A percentile compares a stretch with the other conserved stretches of the same genome.
These are phyloP conservation scores for Agrypnia vestita DNA, from an alignment of 1,140 invertebrate genomes.

Conservation along the genomic window DNA sequence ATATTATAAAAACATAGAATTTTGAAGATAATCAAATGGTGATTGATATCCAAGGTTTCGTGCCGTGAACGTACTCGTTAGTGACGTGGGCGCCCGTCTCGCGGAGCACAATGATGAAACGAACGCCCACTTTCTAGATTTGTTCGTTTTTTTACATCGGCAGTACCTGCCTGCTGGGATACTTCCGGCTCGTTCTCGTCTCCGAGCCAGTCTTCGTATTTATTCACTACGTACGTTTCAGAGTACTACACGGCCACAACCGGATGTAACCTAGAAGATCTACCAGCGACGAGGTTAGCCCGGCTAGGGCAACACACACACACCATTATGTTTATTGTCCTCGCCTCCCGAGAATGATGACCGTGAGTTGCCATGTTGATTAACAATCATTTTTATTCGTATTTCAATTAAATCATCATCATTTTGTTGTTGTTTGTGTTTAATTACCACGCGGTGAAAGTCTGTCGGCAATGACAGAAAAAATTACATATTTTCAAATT, in stretches of 20 bases:
- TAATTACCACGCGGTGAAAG: not conserved
- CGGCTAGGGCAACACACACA: not conserved
- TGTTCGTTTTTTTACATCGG: not conserved
- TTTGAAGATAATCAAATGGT: no score
- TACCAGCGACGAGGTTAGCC: slow-evolving; percentile 4
- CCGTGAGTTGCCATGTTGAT: not conserved
- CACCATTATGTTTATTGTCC: not conserved
- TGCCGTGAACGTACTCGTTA: not conserved
- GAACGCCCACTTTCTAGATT: slow-evolving; percentile 45
- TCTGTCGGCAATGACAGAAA: not conserved
- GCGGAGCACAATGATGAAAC: slow-evolving; percentile 17
- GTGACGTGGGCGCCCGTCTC: not conserved
- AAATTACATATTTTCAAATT: not conserved
- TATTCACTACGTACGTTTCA: slow-evolving; percentile 2
- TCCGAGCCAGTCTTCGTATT: slow-evolving; percentile 22
- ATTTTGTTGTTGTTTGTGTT: not conserved
- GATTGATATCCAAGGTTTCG: no score
- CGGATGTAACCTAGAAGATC: not conserved
- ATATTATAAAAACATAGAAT: no score
- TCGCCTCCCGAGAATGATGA: not conserved
- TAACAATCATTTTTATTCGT: not conserved
- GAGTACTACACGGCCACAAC: slow-evolving; percentile 9
- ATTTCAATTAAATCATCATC: not conserved
- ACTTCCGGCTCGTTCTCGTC: slow-evolving; percentile 32
- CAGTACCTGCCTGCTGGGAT: not conserved